Conservation (phyloP, 2,888 invertebrate species). For the Autographa pulchrina region DNA sequence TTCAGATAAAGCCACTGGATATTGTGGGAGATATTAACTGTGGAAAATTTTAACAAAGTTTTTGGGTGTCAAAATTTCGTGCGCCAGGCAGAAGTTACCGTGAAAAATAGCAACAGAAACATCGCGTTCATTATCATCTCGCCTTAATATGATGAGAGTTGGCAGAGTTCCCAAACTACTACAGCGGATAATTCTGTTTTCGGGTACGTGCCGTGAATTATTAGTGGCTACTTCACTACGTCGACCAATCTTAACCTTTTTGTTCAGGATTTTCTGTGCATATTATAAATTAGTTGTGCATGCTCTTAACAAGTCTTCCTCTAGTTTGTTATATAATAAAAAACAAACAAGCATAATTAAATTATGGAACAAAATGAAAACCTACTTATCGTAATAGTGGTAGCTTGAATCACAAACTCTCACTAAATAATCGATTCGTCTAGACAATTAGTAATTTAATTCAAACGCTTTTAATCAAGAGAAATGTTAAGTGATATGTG, state of each 20-base stretch:
- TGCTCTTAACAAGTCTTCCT: slow-evolving; percentile 22
- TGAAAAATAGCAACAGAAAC: slow-evolving; percentile 72
- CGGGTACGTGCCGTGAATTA: slow-evolving; percentile 81
- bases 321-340: neutral
- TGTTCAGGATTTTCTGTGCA: slow-evolving; percentile 32
- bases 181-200: slow-evolving; percentile 82
- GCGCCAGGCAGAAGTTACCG: slow-evolving; percentile 55
- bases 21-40: slow-evolving; percentile 25
- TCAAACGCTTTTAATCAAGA: slow-evolving; percentile 44
- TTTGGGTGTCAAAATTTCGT: slow-evolving; percentile 60
- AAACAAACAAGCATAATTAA: neutral
- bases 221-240: slow-evolving; percentile 67
- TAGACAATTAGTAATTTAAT: slow-evolving; percentile 61
- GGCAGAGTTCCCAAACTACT: slow-evolving; percentile 80
- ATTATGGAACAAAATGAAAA: neutral
- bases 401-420: slow-evolving; percentile 15
- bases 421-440: slow-evolving; percentile 63
- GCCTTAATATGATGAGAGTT: slow-evolving; percentile 85
- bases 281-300: slow-evolving; percentile 43
- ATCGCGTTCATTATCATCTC: slow-evolving; percentile 82
- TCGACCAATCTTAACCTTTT: slow-evolving; percentile 57
- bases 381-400: slow-evolving; percentile 15
- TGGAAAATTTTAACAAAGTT: slow-evolving; percentile 45
- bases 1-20: slow-evolving; percentile 5
- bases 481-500: slow-evolving; percentile 19